These are phyloP conservation scores for Brenthis hecate DNA, from an alignment of 2,888 invertebrate genomes.

Conservation along the genomic window DNA sequence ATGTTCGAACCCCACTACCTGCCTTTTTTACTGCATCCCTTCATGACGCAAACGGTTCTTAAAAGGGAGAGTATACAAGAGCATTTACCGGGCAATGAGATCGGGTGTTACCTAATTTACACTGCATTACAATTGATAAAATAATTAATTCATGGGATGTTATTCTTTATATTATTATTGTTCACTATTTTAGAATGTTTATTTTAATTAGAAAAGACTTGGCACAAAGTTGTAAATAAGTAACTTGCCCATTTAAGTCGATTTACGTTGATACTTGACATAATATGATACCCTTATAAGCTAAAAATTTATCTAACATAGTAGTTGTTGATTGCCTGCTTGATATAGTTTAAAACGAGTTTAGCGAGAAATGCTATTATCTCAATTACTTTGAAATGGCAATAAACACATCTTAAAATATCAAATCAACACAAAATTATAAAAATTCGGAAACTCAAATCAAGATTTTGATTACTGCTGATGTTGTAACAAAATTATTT, in stretches of 20 bases:
- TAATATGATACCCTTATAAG: background rate
- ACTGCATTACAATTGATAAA: background rate
- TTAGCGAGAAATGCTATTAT: conserved; percentile 11
- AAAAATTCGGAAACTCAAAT: background rate
- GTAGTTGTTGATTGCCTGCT: conserved; percentile 1
- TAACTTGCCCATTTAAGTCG: no score
- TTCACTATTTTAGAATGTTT: no score
- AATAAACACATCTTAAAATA: conserved; percentile 14
- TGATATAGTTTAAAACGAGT: conserved; percentile 12
- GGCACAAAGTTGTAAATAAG: no score
- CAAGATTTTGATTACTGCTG: conserved; percentile 4
- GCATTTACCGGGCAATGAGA: conserved; percentile 38
- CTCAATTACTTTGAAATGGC: conserved; percentile 14
- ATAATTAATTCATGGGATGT: background rate
- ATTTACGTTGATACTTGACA: no score
- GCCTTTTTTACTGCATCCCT: conserved; percentile 78
- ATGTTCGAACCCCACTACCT: conserved; percentile 75
- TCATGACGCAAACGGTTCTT: conserved; percentile 65
- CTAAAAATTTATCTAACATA: background rate
- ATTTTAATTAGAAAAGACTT: no score
- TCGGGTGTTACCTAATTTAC: conserved; percentile 11
- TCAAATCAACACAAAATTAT: conserved; percentile 8
- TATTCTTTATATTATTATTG: no score
- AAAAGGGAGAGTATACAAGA: conserved; percentile 55
- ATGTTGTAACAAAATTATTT: background rate